A percentile compares a stretch with the other conserved stretches of the same genome.
Conservation (phyloP, 2,113 vertebrate genomes). For the Ibidorhyncha struthersii region DNA sequence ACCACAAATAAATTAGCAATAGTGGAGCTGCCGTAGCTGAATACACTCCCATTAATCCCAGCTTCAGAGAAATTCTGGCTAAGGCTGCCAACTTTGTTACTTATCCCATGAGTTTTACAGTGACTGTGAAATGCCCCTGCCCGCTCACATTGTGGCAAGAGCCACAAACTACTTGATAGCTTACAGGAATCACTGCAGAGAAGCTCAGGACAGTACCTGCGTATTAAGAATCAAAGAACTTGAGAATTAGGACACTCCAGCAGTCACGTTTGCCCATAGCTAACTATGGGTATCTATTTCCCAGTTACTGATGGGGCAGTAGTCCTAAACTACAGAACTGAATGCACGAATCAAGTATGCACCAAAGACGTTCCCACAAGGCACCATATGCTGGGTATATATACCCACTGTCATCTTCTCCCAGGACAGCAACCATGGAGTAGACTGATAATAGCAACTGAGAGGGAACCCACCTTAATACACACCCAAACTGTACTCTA, state of each 20-base stretch:
- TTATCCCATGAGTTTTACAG: neutral
- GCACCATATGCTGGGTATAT: accelerated
- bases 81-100: neutral
- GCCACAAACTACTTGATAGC: neutral
- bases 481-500: neutral
- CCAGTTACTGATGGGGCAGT: neutral
- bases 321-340: neutral
- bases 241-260: neutral
- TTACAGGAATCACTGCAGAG: neutral
- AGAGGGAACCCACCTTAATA: neutral
- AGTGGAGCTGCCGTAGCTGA: neutral
- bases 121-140: neutral
- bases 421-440: neutral
- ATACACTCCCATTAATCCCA: neutral
- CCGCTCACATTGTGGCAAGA: accelerated
- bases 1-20: neutral
- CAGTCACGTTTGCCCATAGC: accelerated
- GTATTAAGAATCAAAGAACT: neutral
- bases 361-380: accelerated
- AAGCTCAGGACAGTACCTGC: neutral
- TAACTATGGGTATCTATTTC: neutral
- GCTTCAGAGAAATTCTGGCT: neutral
- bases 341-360: neutral
- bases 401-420: neutral
- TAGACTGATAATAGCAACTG: neutral